phyloP scores from a whole-genome alignment of 2,797 vertebrate species.

The Lepidocolaptes lacrymiger region DNA sequence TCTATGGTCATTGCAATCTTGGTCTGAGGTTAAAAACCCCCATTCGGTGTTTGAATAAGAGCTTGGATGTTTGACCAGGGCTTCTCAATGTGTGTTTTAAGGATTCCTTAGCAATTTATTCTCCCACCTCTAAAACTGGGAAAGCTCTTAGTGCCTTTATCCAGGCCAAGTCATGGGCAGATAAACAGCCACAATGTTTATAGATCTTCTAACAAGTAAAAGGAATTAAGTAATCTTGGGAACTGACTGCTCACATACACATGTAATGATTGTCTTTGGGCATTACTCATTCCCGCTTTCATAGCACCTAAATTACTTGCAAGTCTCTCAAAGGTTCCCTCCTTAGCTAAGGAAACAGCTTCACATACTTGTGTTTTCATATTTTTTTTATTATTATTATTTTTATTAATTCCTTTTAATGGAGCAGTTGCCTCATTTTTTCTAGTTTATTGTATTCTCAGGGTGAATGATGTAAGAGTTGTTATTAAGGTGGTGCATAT shows the following conservation, averaged over 20 bases:
- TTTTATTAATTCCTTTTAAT: neutral
- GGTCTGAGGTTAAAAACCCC: neutral
- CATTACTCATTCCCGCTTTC: neutral
- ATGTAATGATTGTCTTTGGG: neutral
- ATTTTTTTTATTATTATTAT: neutral
- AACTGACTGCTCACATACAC: neutral
- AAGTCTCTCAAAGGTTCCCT: neutral
- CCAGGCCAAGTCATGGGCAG: neutral
- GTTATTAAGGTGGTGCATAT: neutral
- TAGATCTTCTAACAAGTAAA: neutral
- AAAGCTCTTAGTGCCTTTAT: neutral
- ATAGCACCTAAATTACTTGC: neutral
- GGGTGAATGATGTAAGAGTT: neutral
- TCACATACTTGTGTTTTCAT: neutral
- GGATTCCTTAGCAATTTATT: slow-evolving; percentile 1
- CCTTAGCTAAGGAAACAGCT: neutral
- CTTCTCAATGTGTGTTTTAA: neutral
- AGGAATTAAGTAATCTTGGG: neutral
- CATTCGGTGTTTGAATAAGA: neutral
- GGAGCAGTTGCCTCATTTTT: neutral
- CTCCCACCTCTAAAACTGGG: neutral
- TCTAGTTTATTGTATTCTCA: neutral
- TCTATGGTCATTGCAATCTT: neutral
- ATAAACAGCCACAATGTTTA: neutral
- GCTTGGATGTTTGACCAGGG: neutral